Evolutionary conservation across 2,113 vertebrate species (phyloP).

Genomic region (Chrysemys picta): DNA sequence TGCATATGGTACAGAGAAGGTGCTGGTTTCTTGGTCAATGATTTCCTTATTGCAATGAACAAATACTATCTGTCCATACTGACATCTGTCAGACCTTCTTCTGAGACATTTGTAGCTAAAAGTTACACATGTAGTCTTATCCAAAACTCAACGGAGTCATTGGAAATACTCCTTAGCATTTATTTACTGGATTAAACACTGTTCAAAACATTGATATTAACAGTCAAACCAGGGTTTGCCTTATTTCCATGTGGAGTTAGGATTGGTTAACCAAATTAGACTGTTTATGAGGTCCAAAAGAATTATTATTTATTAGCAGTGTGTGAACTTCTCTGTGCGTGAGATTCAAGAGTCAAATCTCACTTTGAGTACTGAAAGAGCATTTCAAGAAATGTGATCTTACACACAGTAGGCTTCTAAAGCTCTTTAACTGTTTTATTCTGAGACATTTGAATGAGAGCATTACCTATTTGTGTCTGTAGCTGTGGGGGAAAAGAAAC

Average conservation of each 20-base stretch:
- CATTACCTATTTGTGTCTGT: no score
- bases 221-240: background rate
- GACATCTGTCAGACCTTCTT: background rate
- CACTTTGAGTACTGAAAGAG: background rate
- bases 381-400: accelerated
- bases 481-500: background rate
- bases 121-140: background rate
- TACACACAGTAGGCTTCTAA: background rate
- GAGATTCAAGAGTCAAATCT: background rate
- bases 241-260: background rate
- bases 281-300: no score
- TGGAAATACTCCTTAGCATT: background rate
- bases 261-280: no score
- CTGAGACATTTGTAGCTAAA: background rate
- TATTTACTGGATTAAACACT: background rate
- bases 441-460: background rate
- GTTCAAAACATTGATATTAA: background rate
- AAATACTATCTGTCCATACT: accelerated
- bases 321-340: no score
- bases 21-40: background rate
- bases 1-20: background rate
- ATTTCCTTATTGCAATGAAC: background rate
- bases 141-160: background rate
- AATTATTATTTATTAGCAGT: no score
- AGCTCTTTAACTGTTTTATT: background rate